phyloP scores from a whole-genome alignment of 2,888 invertebrate species.

The Tuta absoluta region DNA sequence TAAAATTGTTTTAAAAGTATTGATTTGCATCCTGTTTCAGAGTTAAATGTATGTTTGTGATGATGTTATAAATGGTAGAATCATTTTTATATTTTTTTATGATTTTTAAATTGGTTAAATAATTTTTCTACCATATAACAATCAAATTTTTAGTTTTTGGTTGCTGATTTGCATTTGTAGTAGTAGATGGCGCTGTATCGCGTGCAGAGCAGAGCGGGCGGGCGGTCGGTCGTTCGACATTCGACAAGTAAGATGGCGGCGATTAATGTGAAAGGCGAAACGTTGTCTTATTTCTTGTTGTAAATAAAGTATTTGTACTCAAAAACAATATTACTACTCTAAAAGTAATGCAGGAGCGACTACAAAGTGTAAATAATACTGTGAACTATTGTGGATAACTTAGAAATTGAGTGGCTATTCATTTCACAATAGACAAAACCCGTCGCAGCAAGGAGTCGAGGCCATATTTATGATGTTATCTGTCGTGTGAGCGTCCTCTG shows the following conservation, averaged over 20 bases:
- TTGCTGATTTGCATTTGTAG: constrained; percentile 46
- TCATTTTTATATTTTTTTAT: neutral
- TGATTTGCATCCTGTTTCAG: constrained; percentile 25
- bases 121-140: neutral
- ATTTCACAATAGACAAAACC: constrained; percentile 80
- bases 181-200: constrained; percentile 83
- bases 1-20: constrained; percentile 33
- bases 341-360: constrained; percentile 48
- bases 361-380: constrained; percentile 56
- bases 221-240: constrained; percentile 77
- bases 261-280: constrained; percentile 85
- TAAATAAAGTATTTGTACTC: constrained; percentile 74
- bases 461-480: constrained; percentile 86
- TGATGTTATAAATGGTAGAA: neutral
- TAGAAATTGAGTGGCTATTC: constrained; percentile 62
- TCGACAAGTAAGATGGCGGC: constrained; percentile 85
- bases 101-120: constrained; percentile 36
- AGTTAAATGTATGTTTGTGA: neutral
- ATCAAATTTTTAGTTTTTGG: constrained; percentile 32
- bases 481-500: constrained; percentile 78
- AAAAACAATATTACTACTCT: constrained; percentile 53
- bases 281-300: constrained; percentile 78
- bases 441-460: constrained; percentile 80
- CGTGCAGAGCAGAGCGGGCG: constrained; percentile 83
- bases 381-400: constrained; percentile 60